A percentile compares a stretch with the other conserved stretches of the same genome.
Conservation (phyloP, 2,797 vertebrate species). For the Propithecus perrieri region DNA sequence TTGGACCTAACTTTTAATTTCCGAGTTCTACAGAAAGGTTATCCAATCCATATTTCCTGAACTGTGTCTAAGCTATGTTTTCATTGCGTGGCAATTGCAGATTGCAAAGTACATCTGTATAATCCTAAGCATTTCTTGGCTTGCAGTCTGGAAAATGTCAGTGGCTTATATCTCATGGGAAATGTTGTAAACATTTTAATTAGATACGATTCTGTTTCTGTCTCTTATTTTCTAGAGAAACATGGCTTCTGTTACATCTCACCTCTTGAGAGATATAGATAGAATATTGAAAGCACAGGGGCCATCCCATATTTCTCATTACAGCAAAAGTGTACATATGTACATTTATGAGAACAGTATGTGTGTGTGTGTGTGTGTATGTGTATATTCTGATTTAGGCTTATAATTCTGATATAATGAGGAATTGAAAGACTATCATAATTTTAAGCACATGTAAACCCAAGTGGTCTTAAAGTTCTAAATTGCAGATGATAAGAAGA, state of each 20-base stretch:
- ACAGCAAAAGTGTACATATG: neutral
- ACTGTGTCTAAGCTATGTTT: constrained; percentile 63
- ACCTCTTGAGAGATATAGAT: constrained; percentile 25
- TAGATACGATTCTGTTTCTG: constrained; percentile 64
- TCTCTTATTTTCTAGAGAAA: constrained; percentile 56
- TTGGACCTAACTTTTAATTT: constrained; percentile 56
- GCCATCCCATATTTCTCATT: neutral
- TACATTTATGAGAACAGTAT: neutral
- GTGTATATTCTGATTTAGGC: neutral
- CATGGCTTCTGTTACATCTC: neutral
- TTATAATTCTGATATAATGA: neutral
- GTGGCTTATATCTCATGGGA: constrained; percentile 70
- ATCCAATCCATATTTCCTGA: constrained; percentile 55
- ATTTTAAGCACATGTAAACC: neutral
- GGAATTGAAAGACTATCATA: neutral
- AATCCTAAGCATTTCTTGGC: constrained; percentile 69
- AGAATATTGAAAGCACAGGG: neutral
- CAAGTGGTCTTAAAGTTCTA: neutral
- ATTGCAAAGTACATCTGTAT: constrained; percentile 61
- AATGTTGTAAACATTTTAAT: constrained; percentile 75
- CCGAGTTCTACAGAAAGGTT: constrained; percentile 61
- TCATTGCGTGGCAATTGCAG: neutral
- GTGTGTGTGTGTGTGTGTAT: neutral
- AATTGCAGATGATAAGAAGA: neutral
- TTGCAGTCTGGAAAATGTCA: constrained; percentile 76